Conservation (phyloP, 2,888 invertebrate species). For the Esperia sulphurella region DNA sequence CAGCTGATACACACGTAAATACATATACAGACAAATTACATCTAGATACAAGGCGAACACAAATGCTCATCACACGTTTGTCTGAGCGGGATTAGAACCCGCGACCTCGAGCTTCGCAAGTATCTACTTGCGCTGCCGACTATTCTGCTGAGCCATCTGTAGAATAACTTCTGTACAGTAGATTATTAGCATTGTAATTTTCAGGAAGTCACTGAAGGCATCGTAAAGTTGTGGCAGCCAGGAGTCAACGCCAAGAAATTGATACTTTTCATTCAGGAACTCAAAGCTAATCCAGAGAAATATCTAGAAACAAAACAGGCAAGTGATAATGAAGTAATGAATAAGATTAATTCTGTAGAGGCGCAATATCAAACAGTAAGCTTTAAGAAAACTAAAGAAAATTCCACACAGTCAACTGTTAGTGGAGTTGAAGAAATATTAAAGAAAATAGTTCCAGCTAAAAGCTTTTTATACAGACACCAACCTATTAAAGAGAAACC, state of each 20-base stretch:
- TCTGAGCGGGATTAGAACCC: too few relatives aligned
- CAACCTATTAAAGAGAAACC: slow-evolving; percentile 39
- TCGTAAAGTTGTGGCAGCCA: slow-evolving; percentile 61
- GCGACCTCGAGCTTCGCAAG: too few relatives aligned
- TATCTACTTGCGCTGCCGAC: too few relatives aligned
- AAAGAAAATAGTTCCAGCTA: slow-evolving; percentile 59
- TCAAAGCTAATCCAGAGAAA: slow-evolving; percentile 50
- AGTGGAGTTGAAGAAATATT: slow-evolving; percentile 57
- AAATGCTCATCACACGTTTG: too few relatives aligned
- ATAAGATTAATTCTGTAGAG: slow-evolving; percentile 24
- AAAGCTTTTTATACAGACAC: slow-evolving; percentile 69
- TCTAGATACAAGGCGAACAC: too few relatives aligned
- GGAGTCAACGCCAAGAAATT: slow-evolving; percentile 58
- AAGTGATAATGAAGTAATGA: slow-evolving; percentile 23
- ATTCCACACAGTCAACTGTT: slow-evolving; percentile 26
- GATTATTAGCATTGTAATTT: slow-evolving; percentile 24
- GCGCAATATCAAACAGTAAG: slow-evolving; percentile 65
- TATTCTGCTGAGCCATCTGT: too few relatives aligned
- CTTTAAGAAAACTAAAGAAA: slow-evolving; percentile 29
- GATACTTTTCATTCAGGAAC: slow-evolving; percentile 48
- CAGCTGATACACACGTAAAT: too few relatives aligned
- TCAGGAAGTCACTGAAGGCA: slow-evolving; percentile 62
- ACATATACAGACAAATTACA: too few relatives aligned
- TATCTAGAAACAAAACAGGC: slow-evolving; percentile 30
- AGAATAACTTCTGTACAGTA: too few relatives aligned